These are phyloP conservation scores for Himantopus leucocephalus DNA, from an alignment of 2,113 vertebrate genomes.

Conservation along the genomic window DNA sequence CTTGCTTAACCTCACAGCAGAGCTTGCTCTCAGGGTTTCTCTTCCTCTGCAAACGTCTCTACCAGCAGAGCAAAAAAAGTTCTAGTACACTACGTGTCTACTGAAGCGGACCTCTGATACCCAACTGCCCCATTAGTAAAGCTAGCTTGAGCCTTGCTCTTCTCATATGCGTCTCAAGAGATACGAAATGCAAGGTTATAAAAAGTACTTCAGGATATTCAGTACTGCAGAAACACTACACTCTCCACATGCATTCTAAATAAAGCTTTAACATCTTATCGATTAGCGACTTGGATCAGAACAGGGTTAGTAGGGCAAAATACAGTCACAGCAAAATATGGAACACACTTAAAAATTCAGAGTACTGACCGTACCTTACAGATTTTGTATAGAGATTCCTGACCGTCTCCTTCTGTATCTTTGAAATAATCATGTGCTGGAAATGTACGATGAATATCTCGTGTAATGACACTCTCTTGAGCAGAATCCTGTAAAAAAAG, in stretches of 20 bases:
- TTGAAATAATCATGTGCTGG: constrained; percentile 98
- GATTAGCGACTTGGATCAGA: background rate
- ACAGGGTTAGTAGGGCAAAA: background rate
- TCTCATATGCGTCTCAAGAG: background rate
- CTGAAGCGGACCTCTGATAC: background rate
- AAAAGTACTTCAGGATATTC: background rate
- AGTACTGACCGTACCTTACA: constrained; percentile 85
- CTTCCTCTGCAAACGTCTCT: background rate
- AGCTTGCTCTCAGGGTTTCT: background rate
- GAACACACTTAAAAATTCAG: background rate
- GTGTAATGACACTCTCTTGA: constrained; percentile 92
- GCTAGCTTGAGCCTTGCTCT: background rate
- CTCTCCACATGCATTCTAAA: background rate
- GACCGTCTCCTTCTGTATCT: constrained; percentile 93
- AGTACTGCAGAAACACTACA: background rate
- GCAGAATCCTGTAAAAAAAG: constrained; percentile 84
- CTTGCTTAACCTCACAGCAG: background rate
- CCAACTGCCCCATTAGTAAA: background rate
- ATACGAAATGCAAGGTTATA: background rate
- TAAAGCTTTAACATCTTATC: background rate
- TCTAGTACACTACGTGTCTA: background rate
- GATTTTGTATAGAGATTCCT: constrained; percentile 97
- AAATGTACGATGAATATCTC: constrained; percentile 97
- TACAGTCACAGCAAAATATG: background rate
- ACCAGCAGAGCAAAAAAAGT: background rate